phyloP scores from a whole-genome alignment of 2,113 vertebrate genomes.

The Sebastes schlegelii region DNA sequence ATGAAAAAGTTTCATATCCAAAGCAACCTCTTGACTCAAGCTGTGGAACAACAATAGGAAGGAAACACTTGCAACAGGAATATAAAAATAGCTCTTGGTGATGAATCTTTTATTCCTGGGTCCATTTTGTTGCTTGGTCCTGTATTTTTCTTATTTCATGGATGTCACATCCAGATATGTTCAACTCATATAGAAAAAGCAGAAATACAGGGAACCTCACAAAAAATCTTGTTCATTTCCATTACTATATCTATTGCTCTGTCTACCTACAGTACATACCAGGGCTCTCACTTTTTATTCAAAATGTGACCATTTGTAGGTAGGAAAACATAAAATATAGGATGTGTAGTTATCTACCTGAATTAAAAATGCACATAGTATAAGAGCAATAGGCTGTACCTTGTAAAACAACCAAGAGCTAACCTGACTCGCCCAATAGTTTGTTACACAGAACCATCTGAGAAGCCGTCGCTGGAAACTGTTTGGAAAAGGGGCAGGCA shows the following conservation, averaged over 20 bases:
- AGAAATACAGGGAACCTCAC: not conserved
- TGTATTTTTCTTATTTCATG: slow-evolving; percentile 17
- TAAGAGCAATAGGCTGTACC: not conserved
- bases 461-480: too few species aligned
- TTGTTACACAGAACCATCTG: too few species aligned
- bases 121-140: not conserved
- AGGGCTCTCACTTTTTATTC: not conserved
- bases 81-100: not conserved
- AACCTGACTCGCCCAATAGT: too few species aligned
- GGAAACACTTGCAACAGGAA: not conserved
- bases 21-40: slow-evolving; percentile 24
- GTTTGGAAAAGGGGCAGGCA: too few species aligned
- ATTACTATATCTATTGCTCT: not conserved
- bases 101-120: slow-evolving; percentile 6
- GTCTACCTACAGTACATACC: not conserved
- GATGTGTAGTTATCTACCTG: not conserved
- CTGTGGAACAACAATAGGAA: not conserved
- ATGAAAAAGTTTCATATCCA: not conserved
- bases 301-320: not conserved
- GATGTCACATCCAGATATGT: slow-evolving; percentile 13
- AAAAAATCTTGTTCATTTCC: not conserved
- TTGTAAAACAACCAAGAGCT: not conserved
- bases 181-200: not conserved
- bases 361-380: not conserved
- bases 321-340: not conserved